Percentiles rank a stretch among this genome's conserved stretches.
Conservation (phyloP, 2,797 vertebrate genomes). For the Esox lucius region DNA sequence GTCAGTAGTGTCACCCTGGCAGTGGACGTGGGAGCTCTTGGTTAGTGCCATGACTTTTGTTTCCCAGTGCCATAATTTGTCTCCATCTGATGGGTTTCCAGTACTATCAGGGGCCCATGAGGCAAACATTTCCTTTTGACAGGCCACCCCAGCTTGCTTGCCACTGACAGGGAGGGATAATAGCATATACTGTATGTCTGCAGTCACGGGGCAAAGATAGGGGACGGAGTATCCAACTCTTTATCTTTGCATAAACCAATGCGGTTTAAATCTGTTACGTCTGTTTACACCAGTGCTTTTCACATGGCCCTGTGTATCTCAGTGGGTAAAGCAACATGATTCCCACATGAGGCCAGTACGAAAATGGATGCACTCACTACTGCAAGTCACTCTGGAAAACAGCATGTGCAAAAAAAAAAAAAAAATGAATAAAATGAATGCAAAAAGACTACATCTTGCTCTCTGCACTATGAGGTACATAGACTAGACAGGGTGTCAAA, state of each 20-base stretch:
- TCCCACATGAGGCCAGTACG: no score
- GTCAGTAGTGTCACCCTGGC: conserved; percentile 26
- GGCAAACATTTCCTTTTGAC: neutral
- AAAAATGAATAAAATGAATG: no score
- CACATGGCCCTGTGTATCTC: no score
- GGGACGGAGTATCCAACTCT: conserved; percentile 56
- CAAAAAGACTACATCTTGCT: conserved; percentile 61
- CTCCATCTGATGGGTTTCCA: neutral
- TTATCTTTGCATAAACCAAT: conserved; percentile 69
- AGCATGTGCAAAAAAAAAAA: no score
- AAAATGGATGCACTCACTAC: no score
- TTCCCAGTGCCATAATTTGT: neutral
- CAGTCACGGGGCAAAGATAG: conserved; percentile 60
- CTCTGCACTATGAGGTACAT: conserved; percentile 53
- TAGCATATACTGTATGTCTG: conserved; percentile 71
- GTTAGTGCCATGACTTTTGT: conserved; percentile 1
- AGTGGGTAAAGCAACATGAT: no score
- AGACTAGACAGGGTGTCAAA: neutral
- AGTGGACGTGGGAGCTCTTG: conserved; percentile 41
- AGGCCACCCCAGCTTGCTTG: neutral
- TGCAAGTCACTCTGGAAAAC: no score
- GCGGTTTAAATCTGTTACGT: conserved; percentile 42
- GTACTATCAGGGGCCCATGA: neutral
- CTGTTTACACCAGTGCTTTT: no score
- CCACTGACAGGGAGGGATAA: conserved; percentile 1